phyloP scores from a whole-genome alignment of 2,113 vertebrate species.

The Nothocercus nigrocapillus region DNA sequence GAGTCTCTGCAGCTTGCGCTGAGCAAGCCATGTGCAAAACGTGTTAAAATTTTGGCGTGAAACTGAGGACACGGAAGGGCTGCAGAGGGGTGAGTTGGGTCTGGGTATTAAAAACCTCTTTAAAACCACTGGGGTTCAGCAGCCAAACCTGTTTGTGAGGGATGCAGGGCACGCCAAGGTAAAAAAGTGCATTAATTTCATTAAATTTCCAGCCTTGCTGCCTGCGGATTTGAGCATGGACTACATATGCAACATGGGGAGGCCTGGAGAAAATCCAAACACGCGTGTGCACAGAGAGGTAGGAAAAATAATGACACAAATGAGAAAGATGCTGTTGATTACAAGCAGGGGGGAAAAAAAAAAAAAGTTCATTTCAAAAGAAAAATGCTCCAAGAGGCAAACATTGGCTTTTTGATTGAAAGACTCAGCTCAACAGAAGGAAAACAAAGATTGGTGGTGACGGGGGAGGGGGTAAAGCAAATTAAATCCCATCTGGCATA shows the following conservation, averaged over 20 bases:
- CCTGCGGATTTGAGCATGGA: not conserved
- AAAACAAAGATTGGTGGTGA: not conserved
- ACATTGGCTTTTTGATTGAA: not conserved
- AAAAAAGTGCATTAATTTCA: too few relatives aligned
- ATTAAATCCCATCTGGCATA: not conserved
- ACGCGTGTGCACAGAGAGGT: not conserved
- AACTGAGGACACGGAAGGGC: not conserved
- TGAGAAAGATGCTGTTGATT: not conserved
- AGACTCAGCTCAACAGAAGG: not conserved
- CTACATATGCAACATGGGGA: not conserved
- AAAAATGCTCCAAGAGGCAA: not conserved
- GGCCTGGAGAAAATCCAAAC: not conserved
- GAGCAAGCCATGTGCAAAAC: rapidly evolving
- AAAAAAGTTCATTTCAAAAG: not conserved
- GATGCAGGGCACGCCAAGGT: rapidly evolving
- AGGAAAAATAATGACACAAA: not conserved
- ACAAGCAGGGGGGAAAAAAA: not conserved
- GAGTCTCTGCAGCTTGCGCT: not conserved
- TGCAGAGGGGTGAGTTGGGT: not conserved
- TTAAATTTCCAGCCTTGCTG: not conserved
- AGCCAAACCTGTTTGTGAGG: rapidly evolving
- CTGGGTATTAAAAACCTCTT: rapidly evolving
- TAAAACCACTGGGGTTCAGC: not conserved
- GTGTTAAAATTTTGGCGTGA: rapidly evolving
- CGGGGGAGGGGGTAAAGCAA: not conserved